Conservation (phyloP, 2,113 vertebrate species). For the Hypomesus transpacificus region DNA sequence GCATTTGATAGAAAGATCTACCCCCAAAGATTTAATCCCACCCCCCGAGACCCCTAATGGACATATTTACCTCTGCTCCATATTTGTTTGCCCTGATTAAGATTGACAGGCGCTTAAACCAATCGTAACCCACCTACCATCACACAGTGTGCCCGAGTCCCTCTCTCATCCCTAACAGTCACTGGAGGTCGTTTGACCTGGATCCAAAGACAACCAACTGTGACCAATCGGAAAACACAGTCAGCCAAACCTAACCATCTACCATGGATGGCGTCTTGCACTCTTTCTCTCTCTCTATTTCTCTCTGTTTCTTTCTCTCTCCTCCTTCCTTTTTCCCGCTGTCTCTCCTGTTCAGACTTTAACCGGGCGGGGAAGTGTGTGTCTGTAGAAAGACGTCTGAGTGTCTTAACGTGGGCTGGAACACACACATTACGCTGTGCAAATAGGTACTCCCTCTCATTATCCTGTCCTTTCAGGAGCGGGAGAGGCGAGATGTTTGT, state of each 20-base stretch:
- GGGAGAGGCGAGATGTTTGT: constrained; percentile 59
- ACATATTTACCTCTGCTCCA: constrained; percentile 67
- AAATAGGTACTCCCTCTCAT: constrained; percentile 76
- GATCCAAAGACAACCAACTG: too few species aligned
- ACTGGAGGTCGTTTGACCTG: too few species aligned
- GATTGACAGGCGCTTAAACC: constrained; percentile 53
- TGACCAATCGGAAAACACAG: too few species aligned
- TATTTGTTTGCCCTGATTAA: constrained; percentile 55
- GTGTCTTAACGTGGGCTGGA: constrained; percentile 60
- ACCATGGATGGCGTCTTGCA: background rate
- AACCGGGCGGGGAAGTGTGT: constrained; percentile 14
- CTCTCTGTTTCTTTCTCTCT: background rate
- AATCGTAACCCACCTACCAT: constrained; percentile 31
- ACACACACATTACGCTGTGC: constrained; percentile 73
- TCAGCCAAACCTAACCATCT: too few species aligned
- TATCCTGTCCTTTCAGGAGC: constrained; percentile 74
- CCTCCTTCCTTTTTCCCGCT: background rate
- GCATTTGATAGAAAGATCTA: constrained; percentile 62
- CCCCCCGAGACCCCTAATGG: constrained; percentile 56
- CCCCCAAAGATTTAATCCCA: constrained; percentile 60
- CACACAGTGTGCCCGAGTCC: too few species aligned
- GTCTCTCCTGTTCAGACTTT: background rate
- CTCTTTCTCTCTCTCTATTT: background rate
- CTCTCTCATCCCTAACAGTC: too few species aligned
- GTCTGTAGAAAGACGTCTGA: constrained; percentile 33